These are phyloP conservation scores for Notoglanidium macrostoma DNA, from an alignment of 2,797 vertebrate species.

Conservation along the genomic window DNA sequence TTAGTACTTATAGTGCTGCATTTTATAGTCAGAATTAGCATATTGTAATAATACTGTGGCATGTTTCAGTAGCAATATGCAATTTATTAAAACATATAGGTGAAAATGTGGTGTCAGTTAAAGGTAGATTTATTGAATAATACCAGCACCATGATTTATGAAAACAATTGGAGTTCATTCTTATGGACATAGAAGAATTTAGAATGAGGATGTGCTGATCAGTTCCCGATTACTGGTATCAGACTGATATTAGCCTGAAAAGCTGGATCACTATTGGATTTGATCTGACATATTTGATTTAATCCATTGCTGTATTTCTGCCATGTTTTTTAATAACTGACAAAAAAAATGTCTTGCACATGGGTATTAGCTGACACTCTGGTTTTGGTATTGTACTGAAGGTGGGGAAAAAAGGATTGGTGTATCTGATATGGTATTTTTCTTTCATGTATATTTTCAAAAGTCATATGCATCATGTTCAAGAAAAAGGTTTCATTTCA, in stretches of 20 bases:
- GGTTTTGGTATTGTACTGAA: neutral
- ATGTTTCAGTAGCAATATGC: neutral
- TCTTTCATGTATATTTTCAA: neutral
- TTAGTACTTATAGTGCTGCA: neutral
- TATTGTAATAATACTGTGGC: neutral
- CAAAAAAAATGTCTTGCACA: neutral
- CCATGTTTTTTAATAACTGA: neutral
- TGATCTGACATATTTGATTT: neutral
- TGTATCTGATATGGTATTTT: neutral
- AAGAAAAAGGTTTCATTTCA: neutral
- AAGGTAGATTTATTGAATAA: neutral
- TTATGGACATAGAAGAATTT: neutral
- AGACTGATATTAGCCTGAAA: neutral
- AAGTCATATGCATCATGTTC: neutral
- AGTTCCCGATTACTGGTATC: neutral
- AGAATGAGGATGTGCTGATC: neutral
- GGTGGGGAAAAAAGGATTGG: neutral
- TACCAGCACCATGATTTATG: neutral
- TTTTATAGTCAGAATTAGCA: neutral
- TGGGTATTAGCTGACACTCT: neutral
- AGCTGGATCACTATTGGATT: neutral
- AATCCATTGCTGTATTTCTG: neutral
- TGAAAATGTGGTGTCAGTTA: neutral
- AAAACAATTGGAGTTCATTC: neutral
- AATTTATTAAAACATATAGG: neutral